Conservation (phyloP, 2,113 vertebrate species). For the Silurus glanis region DNA sequence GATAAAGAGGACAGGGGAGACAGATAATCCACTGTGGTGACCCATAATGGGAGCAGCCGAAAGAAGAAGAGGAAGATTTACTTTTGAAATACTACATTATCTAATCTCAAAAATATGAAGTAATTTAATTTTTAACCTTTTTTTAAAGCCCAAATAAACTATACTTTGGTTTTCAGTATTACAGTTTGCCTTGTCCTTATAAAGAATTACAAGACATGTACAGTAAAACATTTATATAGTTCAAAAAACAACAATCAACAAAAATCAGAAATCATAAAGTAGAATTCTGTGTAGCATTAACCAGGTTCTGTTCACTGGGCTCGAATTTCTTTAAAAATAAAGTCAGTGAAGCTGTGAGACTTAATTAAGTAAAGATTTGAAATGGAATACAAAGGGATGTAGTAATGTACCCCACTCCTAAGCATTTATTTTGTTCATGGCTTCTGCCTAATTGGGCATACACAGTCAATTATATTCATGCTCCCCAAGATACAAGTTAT, state of each 20-base stretch:
- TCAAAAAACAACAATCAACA: neutral
- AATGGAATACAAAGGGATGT: neutral
- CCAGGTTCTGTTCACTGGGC: too few species aligned
- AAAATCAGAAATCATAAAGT: too few species aligned
- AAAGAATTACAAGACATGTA: neutral
- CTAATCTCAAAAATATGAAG: neutral
- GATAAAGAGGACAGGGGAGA: too few species aligned
- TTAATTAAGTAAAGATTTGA: neutral
- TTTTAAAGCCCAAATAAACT: neutral
- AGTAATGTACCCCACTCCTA: neutral
- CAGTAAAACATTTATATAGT: too few species aligned
- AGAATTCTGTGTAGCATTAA: too few species aligned
- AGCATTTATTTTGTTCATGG: slow-evolving; percentile 10
- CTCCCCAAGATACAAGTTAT: neutral
- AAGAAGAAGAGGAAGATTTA: too few species aligned
- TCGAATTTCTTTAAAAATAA: too few species aligned
- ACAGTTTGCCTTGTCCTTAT: neutral
- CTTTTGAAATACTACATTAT: neutral
- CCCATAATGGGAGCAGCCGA: too few species aligned
- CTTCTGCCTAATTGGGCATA: slow-evolving; percentile 11
- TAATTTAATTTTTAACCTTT: neutral
- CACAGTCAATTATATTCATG: slow-evolving; percentile 11
- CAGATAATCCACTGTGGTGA: too few species aligned
- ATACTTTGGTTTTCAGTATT: neutral
- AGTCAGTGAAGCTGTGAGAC: neutral